These are phyloP conservation scores for Zophobas morio DNA, from an alignment of 1,140 invertebrate species.

Conservation along the genomic window DNA sequence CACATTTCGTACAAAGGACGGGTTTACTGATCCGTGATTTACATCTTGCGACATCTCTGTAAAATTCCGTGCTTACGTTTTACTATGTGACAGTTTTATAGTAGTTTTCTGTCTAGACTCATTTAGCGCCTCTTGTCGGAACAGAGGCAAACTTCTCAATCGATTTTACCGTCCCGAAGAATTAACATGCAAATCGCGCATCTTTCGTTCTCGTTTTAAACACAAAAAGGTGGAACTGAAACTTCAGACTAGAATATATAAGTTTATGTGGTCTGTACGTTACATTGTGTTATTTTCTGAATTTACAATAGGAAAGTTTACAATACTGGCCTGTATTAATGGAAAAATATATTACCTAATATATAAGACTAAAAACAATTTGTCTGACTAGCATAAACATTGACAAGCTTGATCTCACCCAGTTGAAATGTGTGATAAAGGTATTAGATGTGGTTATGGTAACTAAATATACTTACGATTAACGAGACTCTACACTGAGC, in stretches of 20 bases:
- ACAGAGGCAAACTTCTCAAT: too few relatives aligned
- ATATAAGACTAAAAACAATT: slow-evolving; percentile 50
- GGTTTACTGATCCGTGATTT: too few relatives aligned
- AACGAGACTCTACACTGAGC: slow-evolving; percentile 17
- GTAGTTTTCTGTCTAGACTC: too few relatives aligned
- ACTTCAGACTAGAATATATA: slow-evolving; percentile 41
- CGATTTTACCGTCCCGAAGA: too few relatives aligned
- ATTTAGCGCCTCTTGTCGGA: too few relatives aligned
- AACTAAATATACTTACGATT: slow-evolving; percentile 6
- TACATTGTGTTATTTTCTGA: slow-evolving; percentile 24
- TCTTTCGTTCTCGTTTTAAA: too few relatives aligned
- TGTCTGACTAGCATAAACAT: slow-evolving; percentile 54
- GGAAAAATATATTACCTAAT: slow-evolving; percentile 34
- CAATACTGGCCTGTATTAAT: slow-evolving; percentile 56
- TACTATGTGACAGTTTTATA: too few relatives aligned
- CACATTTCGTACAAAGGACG: too few relatives aligned
- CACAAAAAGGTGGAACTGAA: slow-evolving; percentile 13
- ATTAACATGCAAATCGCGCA: too few relatives aligned
- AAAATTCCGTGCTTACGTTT: too few relatives aligned
- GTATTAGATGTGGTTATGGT: background rate
- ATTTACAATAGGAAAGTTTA: slow-evolving; percentile 37
- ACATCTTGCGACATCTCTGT: too few relatives aligned
- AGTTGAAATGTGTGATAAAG: slow-evolving; percentile 24
- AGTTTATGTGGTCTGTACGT: slow-evolving; percentile 1
- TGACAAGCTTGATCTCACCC: slow-evolving; percentile 47